Conservation (phyloP, 2,888 invertebrate genomes). For the Eristalis arbustorum region DNA sequence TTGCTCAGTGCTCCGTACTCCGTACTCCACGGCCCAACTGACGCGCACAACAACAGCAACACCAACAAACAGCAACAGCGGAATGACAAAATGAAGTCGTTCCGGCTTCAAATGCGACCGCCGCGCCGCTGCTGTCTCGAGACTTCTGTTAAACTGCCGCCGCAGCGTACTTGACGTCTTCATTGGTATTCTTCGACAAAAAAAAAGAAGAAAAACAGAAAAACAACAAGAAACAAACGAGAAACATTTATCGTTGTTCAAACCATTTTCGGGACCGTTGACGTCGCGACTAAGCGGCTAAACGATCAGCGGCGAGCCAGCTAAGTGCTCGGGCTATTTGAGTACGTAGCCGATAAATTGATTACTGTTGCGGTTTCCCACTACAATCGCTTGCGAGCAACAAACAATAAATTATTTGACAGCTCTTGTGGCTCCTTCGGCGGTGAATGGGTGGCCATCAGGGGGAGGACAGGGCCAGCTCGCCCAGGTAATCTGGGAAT, state of each 20-base stretch:
- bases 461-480: too few relatives aligned
- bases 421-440: neutral
- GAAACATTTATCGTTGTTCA: neutral
- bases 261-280: conserved; percentile 2
- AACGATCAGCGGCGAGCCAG: neutral
- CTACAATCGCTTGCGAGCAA: conserved; percentile 2
- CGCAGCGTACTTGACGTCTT: conserved; percentile 10
- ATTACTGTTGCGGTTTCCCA: conserved; percentile 23
- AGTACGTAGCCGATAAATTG: conserved; percentile 38
- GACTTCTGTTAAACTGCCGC: neutral
- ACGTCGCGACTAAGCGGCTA: neutral
- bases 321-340: conserved; percentile 33
- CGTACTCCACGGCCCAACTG: neutral
- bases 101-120: conserved; percentile 12
- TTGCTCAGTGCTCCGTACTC: neutral
- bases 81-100: conserved; percentile 11
- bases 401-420: conserved; percentile 32
- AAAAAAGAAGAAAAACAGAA: neutral
- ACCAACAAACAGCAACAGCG: neutral
- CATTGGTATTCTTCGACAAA: conserved; percentile 24
- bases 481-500: conserved; percentile 15
- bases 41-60: neutral
- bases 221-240: neutral
- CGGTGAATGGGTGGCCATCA: neutral
- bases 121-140: neutral